Conservation (phyloP, 2,888 invertebrate genomes). For the Plebejus argus region DNA sequence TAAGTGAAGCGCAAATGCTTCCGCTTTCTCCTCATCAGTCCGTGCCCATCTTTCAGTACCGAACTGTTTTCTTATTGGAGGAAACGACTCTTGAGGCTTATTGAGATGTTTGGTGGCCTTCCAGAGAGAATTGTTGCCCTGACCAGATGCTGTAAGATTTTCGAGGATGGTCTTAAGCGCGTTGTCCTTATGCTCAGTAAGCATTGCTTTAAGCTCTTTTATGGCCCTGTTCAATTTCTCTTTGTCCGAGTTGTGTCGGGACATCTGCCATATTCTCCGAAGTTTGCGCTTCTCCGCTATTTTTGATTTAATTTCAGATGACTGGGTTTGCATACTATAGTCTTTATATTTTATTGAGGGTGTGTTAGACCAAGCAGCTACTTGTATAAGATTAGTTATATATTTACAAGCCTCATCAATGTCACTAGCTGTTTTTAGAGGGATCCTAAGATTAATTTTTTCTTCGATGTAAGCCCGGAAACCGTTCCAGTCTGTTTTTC, state of each 20-base stretch:
- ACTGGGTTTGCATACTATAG: too few species aligned
- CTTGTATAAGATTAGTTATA: slow-evolving; percentile 33
- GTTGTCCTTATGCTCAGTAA: not conserved
- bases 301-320: slow-evolving; percentile 32
- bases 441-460: slow-evolving; percentile 32
- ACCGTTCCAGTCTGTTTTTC: slow-evolving; percentile 40
- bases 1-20: slow-evolving; percentile 7
- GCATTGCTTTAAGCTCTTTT: not conserved
- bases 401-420: slow-evolving; percentile 33
- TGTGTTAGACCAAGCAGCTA: slow-evolving; percentile 34
- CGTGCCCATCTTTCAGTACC: slow-evolving; percentile 23
- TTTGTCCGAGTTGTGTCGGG: slow-evolving; percentile 31
- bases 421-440: slow-evolving; percentile 37
- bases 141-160: not conserved
- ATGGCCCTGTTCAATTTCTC: slow-evolving; percentile 19
- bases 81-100: not conserved
- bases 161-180: too few species aligned
- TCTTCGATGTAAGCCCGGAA: slow-evolving; percentile 37
- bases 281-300: slow-evolving; percentile 39
- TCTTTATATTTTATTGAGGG: slow-evolving; percentile 5
- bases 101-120: not conserved
- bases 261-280: slow-evolving; percentile 36
- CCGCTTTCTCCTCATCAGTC: slow-evolving; percentile 19
- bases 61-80: not conserved
- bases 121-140: not conserved